Evolutionary conservation across 37 sponge, comb jelly and placozoan species (phyloP), one percentile per base, ranked within the genome.

Genomic region (Beroe forskalii): DNA sequence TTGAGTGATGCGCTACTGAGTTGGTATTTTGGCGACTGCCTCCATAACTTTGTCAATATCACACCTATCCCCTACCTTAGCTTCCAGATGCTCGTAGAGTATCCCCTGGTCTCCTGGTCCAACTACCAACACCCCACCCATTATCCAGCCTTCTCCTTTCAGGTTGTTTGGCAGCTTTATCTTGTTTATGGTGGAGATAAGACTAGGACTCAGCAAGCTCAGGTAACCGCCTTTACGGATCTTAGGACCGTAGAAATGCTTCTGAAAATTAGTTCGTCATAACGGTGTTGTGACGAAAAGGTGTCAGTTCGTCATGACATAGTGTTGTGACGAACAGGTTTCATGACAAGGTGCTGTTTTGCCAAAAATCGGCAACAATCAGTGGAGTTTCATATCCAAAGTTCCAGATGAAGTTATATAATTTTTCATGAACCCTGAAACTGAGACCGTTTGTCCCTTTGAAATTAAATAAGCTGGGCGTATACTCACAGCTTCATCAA

Each of bases 111-210:
- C 86, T 8, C 86, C 55, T 42, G 86, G 44, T 22, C 86, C 86
- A n/a, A 80, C 48, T 20, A 80, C 86, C 23, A 80, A 24, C 48
- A 80, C 86, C 2, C 86, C 86, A 38, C 86, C 86, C 86, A 80
- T 41, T 0, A 80, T 38, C 44, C 44, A 80, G 24, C 86, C 86
- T 25, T 80, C 86, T 22, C 86, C 86, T 30, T 80, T 80, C 55
- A 44, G 28, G 55, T 80, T 80, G 22, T 37, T 37, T 1, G 86
- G n/a, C 0, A 24, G 14, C 20, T 41, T 40, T 3, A 80, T 80
- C 27, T 43, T 80, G 28, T 37, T 35, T 1, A 38, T n/a, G 27
- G 44, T 24, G 28, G 40, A 32, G 40, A 80, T 80, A 24, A 80
- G 37, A 35, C 6, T 30, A 27, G 35, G 40, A 44, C 55, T 44